Base-by-base conservation (phyloP, 2,113 vertebrate genomes). In the Urocolius indicus region DNA sequence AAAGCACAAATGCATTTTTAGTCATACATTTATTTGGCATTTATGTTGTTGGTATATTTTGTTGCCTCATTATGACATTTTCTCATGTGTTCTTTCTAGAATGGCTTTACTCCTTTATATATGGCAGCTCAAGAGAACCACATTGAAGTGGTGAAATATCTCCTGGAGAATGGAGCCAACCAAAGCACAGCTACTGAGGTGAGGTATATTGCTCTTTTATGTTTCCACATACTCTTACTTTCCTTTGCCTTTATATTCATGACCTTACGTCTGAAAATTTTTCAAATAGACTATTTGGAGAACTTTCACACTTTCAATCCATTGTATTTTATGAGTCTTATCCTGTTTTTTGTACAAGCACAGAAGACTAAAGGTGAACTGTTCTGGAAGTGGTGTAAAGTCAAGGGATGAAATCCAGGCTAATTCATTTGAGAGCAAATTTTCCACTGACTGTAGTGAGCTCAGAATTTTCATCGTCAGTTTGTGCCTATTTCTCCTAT, bases 91-190 rank as follows among this genome's bases (percentile, higher is more conserved):
- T 23, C 54, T 58, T n/a, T 81, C 41, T 78, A 99, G 99, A 99
- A 99, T 98, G 99, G 99, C 87, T 99, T 99, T 95, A 99, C 99
- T 84, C 99, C 99, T 24, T 97, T 99, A 61, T 99, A 99, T 92
- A 99, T 99, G 99, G 99, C 99, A 21, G 98, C 99, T 78, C 99
- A 99, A 97, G 99, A 99, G 97, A 99, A 99, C 95, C 99, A 99
- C 95, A 97, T 99, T 45, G 99, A 99, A 43, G 99, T 99, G 89
- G 99, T 99, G 36, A 98, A 99, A 30, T 99, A 99, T 91, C 98
- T 99, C 58, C 97, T 99, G 91, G 99, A 99, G 96, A 99, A 99
- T 36, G 99, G 99, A 94, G 99, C 99, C 94, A 99, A 99, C 97
- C 99, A 99, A 98, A 99, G 99, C 97, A 99, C 99, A 1, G 99